phyloP scores from a whole-genome alignment of 2,888 invertebrate genomes.

The Pycnomerus fuliginosus region DNA sequence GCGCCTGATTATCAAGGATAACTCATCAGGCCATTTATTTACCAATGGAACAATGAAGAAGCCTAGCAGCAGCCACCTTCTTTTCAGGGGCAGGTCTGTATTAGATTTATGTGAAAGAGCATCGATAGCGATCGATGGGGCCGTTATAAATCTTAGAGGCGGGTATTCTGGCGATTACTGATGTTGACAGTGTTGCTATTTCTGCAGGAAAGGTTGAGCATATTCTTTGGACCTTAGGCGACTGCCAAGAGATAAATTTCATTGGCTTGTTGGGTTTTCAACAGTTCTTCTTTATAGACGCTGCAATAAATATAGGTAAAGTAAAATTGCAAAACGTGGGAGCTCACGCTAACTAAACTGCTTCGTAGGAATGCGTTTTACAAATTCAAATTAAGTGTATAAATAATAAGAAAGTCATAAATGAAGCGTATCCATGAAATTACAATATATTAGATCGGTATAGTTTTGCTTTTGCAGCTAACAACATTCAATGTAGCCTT shows the following conservation, averaged over 20 bases:
- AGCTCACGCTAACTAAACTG: too few species aligned
- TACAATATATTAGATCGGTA: conserved; percentile 7
- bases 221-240: too few species aligned
- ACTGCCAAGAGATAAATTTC: too few species aligned
- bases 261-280: too few species aligned
- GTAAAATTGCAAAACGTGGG: too few species aligned
- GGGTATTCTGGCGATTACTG: conserved; percentile 25
- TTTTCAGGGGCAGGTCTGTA: conserved; percentile 37
- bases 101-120: conserved; percentile 28
- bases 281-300: too few species aligned
- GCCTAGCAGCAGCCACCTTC: conserved; percentile 34
- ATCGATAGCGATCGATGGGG: conserved; percentile 31
- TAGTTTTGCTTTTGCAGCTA: too few species aligned
- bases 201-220: too few species aligned
- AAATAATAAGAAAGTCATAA: conserved; percentile 6
- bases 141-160: conserved; percentile 32
- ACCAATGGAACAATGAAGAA: conserved; percentile 40
- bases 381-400: too few species aligned
- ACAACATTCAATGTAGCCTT: too few species aligned
- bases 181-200: conserved; percentile 25
- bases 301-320: too few species aligned
- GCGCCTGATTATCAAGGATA: conserved; percentile 38
- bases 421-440: conserved; percentile 14
- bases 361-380: too few species aligned
- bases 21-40: conserved; percentile 43